phyloP scores from a whole-genome alignment of 2,888 invertebrate genomes.

The Eupithecia subfuscata region DNA sequence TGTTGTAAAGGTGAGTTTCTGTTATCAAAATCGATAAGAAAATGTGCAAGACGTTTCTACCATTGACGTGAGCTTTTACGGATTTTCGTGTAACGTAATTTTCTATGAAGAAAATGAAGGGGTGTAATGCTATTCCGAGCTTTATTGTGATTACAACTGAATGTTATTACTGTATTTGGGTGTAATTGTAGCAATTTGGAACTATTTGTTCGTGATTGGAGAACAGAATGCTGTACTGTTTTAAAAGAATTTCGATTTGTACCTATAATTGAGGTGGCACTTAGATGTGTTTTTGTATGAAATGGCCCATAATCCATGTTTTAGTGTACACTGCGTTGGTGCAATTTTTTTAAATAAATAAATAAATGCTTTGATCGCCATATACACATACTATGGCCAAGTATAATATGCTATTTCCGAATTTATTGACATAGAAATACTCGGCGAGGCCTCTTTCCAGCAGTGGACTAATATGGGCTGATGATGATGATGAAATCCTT shows the following conservation, averaged over 20 bases:
- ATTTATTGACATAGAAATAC: not conserved
- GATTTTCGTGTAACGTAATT: slow-evolving; percentile 10
- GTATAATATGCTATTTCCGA: not conserved
- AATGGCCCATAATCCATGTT: too few species aligned
- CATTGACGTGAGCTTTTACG: slow-evolving; percentile 1
- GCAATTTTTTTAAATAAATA: too few species aligned
- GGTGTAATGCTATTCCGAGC: not conserved
- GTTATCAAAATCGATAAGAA: slow-evolving; percentile 41
- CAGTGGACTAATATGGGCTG: too few species aligned
- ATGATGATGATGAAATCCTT: not conserved
- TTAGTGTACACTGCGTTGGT: too few species aligned
- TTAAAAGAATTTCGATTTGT: too few species aligned
- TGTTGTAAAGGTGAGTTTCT: slow-evolving; percentile 39
- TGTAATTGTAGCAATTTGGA: not conserved
- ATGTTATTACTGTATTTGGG: not conserved
- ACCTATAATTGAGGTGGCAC: too few species aligned
- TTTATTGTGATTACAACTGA: not conserved
- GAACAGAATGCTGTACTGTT: too few species aligned
- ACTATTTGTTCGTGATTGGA: not conserved
- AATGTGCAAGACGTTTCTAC: slow-evolving; percentile 32
- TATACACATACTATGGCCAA: not conserved
- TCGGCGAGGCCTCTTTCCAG: too few species aligned
- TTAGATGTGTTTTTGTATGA: too few species aligned
- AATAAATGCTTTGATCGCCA: not conserved
- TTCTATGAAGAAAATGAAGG: not conserved